Base-by-base conservation (phyloP, 2,797 vertebrate genomes). In the Varecia variegata region DNA sequence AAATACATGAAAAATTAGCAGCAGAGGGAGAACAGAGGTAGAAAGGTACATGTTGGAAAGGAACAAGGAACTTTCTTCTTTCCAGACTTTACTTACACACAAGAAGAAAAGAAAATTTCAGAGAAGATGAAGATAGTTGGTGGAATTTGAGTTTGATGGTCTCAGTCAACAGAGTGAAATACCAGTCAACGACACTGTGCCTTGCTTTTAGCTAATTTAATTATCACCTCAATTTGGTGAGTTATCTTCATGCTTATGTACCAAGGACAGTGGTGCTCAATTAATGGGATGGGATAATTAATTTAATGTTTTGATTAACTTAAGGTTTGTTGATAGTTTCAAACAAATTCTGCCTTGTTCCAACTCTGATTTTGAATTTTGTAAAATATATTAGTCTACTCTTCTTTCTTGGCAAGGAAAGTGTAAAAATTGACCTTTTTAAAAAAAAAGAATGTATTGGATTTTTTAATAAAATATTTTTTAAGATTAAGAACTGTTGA, bases 281-380 rank as follows among this genome's bases (percentile, higher is more conserved):
- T 1, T 47, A 88, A 77, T 43, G 35, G 35, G 47, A 54, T 47
- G n/a, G 25, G 12, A 45, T 70, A 81, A 71, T 95, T 68, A 62
- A 38, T 50, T 40, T 71, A 88, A 82, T 56, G n/a, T 58, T 88
- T 88, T 89, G 23, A 17, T 56, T 94, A 88, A 85, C 43, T 90
- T 5, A 65, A 91, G 32, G 32, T 77, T 85, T 50, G 40, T 23
- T 50, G 54, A 60, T 67, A 27, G 5, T 82, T 95, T 94, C 86
- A 90, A 96, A 91, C 18, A 95, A 95, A 92, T 79, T 86, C 30
- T 89, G 40, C 82, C 50, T 88, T 89, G n/a, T 94, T 81, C 54
- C 56, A 95, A 87, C 17, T 84, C 88, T 89, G 27, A 43, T 58
- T 93, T 88, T 82, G 54, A 58, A 82, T 95, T 83, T 88, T 85